Evolutionary conservation across 2,797 vertebrate genomes (phyloP).

Genomic region (Capromys pilorides): DNA sequence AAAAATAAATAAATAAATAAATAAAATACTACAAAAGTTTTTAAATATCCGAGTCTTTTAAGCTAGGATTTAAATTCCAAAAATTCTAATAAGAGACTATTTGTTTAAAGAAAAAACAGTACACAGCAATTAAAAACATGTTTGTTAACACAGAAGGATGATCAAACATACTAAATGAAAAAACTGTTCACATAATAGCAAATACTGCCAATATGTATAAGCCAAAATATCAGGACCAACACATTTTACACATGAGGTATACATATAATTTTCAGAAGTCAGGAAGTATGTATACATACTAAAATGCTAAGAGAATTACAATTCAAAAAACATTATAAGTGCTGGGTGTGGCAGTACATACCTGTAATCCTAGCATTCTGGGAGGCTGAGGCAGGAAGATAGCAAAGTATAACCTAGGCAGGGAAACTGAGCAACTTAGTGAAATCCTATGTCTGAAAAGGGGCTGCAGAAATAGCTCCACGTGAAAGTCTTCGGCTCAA

Average conservation of each 20-base stretch:
- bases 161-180: neutral
- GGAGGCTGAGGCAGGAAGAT: neutral
- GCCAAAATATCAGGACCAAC: neutral
- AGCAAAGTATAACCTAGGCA: neutral
- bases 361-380: neutral
- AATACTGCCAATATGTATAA: neutral
- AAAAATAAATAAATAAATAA: too few species aligned
- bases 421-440: neutral
- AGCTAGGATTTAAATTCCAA: conserved; percentile 23
- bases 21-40: conserved; percentile 39
- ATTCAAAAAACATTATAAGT: neutral
- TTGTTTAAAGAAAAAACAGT: neutral
- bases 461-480: neutral
- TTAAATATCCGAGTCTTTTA: neutral
- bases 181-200: neutral
- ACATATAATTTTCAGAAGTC: neutral
- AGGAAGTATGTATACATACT: neutral
- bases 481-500: neutral
- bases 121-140: neutral
- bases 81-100: conserved; percentile 8
- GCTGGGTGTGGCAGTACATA: neutral
- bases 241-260: neutral
- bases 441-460: neutral
- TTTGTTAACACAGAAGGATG: neutral
- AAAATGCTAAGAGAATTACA: conserved; percentile 6